Conservation (phyloP, 2,888 invertebrate genomes). For the Pachycephus smyrnensis region DNA sequence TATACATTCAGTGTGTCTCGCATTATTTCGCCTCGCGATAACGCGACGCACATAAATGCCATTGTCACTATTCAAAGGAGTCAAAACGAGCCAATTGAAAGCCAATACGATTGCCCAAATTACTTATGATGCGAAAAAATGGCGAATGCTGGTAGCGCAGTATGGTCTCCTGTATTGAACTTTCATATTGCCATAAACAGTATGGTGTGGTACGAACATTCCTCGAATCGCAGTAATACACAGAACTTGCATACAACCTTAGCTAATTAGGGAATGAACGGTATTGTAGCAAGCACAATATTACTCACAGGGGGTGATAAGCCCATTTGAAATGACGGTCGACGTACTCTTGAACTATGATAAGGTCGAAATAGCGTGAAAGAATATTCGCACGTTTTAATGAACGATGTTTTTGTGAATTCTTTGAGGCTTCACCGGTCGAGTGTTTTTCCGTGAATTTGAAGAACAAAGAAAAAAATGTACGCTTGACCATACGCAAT, state of each 20-base stretch:
- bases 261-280: slow-evolving; percentile 41
- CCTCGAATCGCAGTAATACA: slow-evolving; percentile 34
- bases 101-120: not conserved
- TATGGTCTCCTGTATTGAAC: not conserved
- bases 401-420: not conserved
- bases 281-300: slow-evolving; percentile 16
- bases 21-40: not conserved
- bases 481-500: not conserved
- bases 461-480: not conserved
- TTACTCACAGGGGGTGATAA: not conserved
- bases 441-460: not conserved
- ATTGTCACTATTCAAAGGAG: not conserved
- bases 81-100: not conserved
- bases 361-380: not conserved
- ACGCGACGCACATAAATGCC: not conserved
- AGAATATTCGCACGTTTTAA: not conserved
- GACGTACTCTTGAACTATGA: slow-evolving; percentile 3
- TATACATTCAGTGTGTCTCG: not conserved
- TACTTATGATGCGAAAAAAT: not conserved
- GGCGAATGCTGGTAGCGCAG: not conserved
- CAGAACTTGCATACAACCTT: slow-evolving; percentile 32
- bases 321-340: not conserved
- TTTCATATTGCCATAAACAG: not conserved
- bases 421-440: not conserved
- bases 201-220: slow-evolving; percentile 27